Conservation (phyloP, 1,140 invertebrate species). For the Magallana angulata region DNA sequence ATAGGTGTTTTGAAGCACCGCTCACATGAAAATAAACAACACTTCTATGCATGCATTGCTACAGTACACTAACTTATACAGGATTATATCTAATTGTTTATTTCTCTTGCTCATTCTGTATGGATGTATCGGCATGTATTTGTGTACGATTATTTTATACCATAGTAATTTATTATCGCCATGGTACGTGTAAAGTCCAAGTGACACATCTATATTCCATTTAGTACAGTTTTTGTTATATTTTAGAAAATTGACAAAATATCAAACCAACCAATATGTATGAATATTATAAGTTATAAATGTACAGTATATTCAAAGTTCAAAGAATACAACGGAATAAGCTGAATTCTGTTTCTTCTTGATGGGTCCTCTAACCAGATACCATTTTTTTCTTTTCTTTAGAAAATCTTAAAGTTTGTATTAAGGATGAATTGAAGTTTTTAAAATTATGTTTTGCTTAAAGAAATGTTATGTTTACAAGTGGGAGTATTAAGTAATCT, state of each 20-base stretch:
- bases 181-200: background rate
- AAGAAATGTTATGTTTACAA: background rate
- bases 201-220: background rate
- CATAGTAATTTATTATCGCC: constrained; percentile 31
- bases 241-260: too few species aligned
- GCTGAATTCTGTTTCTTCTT: too few species aligned
- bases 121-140: constrained; percentile 2
- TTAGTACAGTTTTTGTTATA: too few species aligned
- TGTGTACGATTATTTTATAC: constrained; percentile 5
- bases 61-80: background rate
- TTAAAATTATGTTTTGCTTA: too few species aligned
- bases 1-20: background rate
- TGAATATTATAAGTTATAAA: too few species aligned
- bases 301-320: too few species aligned
- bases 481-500: background rate
- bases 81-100: constrained; percentile 8
- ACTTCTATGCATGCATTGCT: constrained; percentile 10
- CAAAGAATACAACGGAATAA: too few species aligned
- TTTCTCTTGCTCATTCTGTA: background rate
- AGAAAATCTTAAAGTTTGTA: too few species aligned
- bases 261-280: too few species aligned
- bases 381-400: too few species aligned
- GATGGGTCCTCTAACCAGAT: too few species aligned
- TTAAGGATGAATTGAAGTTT: too few species aligned
- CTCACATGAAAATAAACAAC: background rate